Conservation (phyloP, 2,113 vertebrate species). For the Machaerirhynchus nigripectus region DNA sequence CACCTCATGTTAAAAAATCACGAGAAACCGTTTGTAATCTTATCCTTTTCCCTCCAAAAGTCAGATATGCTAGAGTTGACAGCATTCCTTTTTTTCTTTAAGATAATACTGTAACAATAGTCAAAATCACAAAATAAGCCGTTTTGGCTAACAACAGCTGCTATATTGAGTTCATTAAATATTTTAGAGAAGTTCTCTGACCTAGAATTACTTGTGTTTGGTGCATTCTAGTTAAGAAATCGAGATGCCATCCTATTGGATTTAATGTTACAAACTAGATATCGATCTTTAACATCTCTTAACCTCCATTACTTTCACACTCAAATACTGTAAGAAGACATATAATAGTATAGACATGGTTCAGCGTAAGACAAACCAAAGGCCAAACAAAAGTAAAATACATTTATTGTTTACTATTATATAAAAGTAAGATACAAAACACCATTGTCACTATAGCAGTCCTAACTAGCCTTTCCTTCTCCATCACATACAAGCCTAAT, state of each 20-base stretch:
- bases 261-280: not conserved
- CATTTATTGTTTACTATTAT: not conserved
- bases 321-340: not conserved
- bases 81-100: not conserved
- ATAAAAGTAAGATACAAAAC: not conserved
- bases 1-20: not conserved
- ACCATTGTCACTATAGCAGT: not conserved
- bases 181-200: not conserved
- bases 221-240: not conserved
- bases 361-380: not conserved
- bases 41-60: not conserved
- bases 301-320: not conserved
- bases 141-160: not conserved
- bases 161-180: not conserved
- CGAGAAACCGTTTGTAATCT: not conserved
- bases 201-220: not conserved
- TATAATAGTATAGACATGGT: fast-evolving
- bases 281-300: not conserved
- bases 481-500: not conserved
- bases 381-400: not conserved
- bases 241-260: not conserved
- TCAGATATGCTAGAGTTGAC: not conserved
- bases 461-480: not conserved
- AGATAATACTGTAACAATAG: not conserved
- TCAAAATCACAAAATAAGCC: not conserved